These are phyloP conservation scores for Psittacula echo DNA, from an alignment of 2,797 vertebrate genomes.

Conservation along the genomic window DNA sequence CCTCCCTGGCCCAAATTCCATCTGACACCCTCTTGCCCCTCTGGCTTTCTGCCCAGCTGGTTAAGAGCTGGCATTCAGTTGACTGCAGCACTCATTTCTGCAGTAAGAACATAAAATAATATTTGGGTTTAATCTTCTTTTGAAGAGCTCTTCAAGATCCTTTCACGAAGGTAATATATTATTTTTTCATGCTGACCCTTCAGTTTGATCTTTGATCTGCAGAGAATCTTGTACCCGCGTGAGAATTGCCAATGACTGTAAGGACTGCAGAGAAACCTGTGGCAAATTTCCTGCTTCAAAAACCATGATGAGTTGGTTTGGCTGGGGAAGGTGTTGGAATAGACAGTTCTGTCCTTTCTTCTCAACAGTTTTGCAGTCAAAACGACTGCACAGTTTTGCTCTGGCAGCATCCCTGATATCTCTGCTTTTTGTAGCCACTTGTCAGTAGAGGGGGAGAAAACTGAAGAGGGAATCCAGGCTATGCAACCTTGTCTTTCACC, in stretches of 20 bases:
- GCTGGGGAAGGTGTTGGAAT: neutral
- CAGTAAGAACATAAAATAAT: constrained; percentile 54
- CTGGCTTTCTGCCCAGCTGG: constrained; percentile 61
- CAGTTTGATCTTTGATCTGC: neutral
- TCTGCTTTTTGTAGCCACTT: neutral
- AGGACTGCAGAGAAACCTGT: neutral
- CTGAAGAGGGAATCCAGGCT: neutral
- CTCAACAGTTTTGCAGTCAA: neutral
- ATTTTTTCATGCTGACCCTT: constrained; percentile 35
- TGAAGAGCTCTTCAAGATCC: constrained; percentile 8
- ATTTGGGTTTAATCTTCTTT: constrained; percentile 55
- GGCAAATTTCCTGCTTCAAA: neutral
- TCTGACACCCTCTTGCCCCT: constrained; percentile 48
- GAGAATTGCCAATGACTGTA: neutral
- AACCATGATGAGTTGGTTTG: neutral
- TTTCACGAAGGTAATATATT: constrained; percentile 3
- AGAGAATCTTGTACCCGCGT: neutral
- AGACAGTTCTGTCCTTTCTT: neutral
- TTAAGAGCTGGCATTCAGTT: constrained; percentile 48
- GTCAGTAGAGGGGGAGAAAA: neutral
- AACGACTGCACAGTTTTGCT: neutral
- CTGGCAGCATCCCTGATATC: neutral
- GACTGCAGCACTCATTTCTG: neutral
- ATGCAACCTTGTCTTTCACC: neutral
- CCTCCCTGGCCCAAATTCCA: constrained; percentile 59